Percentiles rank a stretch among this genome's conserved stretches.
These are phyloP conservation scores for Limnephilus auricula DNA, from an alignment of 2,888 invertebrate species.

Conservation along the genomic window DNA sequence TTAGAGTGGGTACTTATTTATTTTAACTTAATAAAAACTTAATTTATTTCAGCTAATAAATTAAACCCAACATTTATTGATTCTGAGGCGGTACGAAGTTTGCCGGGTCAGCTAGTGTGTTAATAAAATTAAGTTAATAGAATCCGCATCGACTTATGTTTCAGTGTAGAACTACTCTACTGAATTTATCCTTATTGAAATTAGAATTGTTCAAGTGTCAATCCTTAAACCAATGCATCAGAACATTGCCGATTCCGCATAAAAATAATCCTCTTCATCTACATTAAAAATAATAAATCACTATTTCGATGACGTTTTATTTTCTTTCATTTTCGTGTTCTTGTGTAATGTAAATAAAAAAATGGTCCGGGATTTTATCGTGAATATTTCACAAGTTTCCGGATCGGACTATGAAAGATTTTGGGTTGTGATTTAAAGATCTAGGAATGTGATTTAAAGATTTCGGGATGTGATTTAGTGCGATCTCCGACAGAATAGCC, in stretches of 20 bases:
- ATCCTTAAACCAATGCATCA: not conserved
- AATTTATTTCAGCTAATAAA: too few species aligned
- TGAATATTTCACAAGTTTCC: slow-evolving; percentile 15
- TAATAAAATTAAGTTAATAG: too few species aligned
- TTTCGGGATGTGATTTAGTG: not conserved
- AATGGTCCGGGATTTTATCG: not conserved
- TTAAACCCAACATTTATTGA: too few species aligned
- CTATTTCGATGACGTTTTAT: not conserved
- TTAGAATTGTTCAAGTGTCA: not conserved
- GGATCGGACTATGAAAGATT: slow-evolving; percentile 20
- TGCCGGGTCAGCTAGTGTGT: too few species aligned
- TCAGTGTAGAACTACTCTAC: not conserved
- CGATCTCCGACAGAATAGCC: not conserved
- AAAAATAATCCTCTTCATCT: not conserved
- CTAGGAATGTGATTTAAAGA: not conserved
- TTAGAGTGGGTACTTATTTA: too few species aligned
- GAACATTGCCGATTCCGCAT: not conserved
- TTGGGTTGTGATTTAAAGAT: not conserved
- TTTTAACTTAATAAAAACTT: too few species aligned
- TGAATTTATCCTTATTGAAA: not conserved
- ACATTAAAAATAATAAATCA: not conserved
- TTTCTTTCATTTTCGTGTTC: not conserved
- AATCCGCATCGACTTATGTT: not conserved
- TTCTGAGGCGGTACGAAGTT: too few species aligned
- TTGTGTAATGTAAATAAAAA: not conserved